Base-by-base conservation (phyloP, 2,888 invertebrate species). In the Sarcophaga carnaria region DNA sequence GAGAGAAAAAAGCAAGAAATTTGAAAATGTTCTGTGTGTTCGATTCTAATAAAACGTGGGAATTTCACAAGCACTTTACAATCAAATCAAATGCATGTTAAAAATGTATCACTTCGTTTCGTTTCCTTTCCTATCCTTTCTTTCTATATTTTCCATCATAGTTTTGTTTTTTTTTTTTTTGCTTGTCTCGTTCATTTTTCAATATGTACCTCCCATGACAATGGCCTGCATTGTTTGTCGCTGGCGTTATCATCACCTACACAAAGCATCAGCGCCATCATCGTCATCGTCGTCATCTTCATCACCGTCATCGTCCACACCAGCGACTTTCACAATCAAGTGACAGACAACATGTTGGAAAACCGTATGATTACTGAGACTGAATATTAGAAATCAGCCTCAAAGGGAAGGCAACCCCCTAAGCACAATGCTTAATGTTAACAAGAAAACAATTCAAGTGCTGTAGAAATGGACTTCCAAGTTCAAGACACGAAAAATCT, bases 41-140 rank as follows among this genome's bases (percentile, higher is more conserved):
- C 80, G 83, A 79, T 87, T 87, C 84, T 87, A 84, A 87, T 87
- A 81, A 84, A 84, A 87, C 81, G 84, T 87, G 87, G 84, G 79
- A 84, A 81, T 87, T 84, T 84, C 81, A 84, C 84, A 79, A 86
- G 81, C 83, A 84, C 87, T 87, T 87, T 84, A 82, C 81, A 87
- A 81, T 84, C 84, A 87, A 87, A 84, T 87, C 83, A 87, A 84
- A 84, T 84, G 70, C 83, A 84, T 81, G 87, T 84, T 87, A 71
- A 71, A 87, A 81, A 84, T 84, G 78, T 87, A 84, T 81, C 81
- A 84, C 69, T 79, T 76, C 75, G 12, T 67, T 76, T 70, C 47
- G 59, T 49, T 20, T 27, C 14, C 37, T 10, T 71, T 67, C 27
- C 22, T 70, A 22, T 27, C 11, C 14, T 22, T 25, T 17, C 12